A percentile compares a stretch with the other conserved stretches of the same genome.
Evolutionary conservation across 2,113 vertebrate species (phyloP).

Genomic region (Nyctibius bracteatus): DNA sequence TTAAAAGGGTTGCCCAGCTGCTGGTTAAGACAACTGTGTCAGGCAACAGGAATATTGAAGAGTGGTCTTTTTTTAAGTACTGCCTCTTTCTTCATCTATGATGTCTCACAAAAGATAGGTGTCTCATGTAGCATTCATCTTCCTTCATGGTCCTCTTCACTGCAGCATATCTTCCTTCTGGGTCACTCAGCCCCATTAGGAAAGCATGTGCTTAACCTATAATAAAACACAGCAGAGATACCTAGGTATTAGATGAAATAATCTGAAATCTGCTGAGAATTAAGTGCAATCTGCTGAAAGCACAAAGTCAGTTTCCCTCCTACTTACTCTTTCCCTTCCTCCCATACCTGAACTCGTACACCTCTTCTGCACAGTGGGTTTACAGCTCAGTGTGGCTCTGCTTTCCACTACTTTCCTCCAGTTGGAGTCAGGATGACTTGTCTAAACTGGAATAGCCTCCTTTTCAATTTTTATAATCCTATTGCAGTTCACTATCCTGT

Average conservation of each 20-base stretch:
- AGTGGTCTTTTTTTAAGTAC: background rate
- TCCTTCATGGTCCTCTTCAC: background rate
- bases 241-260: background rate
- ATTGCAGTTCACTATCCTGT: background rate
- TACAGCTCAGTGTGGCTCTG: background rate
- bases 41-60: background rate
- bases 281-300: background rate
- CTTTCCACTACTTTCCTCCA: background rate
- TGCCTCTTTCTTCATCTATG: background rate
- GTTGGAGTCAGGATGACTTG: background rate
- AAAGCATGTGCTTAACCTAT: background rate
- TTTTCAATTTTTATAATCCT: background rate
- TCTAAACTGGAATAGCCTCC: rapidly evolving
- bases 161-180: background rate
- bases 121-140: background rate
- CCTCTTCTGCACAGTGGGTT: background rate
- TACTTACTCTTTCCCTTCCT: background rate
- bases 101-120: background rate
- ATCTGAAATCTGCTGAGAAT: background rate
- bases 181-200: rapidly evolving
- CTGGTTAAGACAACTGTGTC: background rate
- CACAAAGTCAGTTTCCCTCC: background rate
- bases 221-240: background rate
- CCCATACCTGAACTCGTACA: background rate
- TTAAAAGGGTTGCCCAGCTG: background rate